phyloP scores from a whole-genome alignment of 2,888 invertebrate genomes.

The Mechanitis messenoides region DNA sequence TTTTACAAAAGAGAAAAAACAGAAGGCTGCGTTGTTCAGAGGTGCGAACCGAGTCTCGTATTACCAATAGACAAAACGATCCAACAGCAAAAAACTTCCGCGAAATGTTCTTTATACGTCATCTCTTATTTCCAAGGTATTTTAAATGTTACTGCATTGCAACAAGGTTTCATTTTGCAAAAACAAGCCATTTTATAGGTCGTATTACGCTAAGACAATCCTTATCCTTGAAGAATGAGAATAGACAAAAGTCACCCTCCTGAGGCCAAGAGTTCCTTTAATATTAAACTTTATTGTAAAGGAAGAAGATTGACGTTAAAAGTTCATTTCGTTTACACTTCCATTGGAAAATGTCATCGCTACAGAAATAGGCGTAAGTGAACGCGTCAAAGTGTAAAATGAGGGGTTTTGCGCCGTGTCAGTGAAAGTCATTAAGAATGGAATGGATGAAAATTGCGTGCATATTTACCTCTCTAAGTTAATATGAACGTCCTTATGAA shows the following conservation, averaged over 20 bases:
- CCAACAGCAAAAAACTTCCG: conserved; percentile 44
- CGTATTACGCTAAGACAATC: conserved; percentile 50
- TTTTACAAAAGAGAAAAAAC: conserved; percentile 64
- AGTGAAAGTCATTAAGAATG: conserved; percentile 75
- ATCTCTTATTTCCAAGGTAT: conserved; percentile 26
- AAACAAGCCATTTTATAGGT: conserved; percentile 38
- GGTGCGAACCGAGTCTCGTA: conserved; percentile 70
- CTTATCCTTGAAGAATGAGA: conserved; percentile 69
- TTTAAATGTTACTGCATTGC: conserved; percentile 37
- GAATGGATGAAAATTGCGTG: conserved; percentile 75
- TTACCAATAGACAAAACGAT: conserved; percentile 70
- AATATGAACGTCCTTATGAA: conserved; percentile 65
- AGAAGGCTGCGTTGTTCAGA: conserved; percentile 61
- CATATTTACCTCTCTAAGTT: conserved; percentile 71
- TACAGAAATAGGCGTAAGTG: conserved; percentile 71
- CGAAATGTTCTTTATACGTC: conserved; percentile 30
- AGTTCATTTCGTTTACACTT: conserved; percentile 45
- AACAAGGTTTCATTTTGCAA: conserved; percentile 43
- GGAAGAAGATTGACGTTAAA: conserved; percentile 38
- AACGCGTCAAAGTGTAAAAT: conserved; percentile 77
- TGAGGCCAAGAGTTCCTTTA: conserved; percentile 34
- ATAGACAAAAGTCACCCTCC: conserved; percentile 69
- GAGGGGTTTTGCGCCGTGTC: conserved; percentile 74
- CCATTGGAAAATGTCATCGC: conserved; percentile 70
- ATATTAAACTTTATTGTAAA: conserved; percentile 52